Evolutionary conservation across 2,113 vertebrate genomes (phyloP).

Genomic region (Nanorana parkeri): DNA sequence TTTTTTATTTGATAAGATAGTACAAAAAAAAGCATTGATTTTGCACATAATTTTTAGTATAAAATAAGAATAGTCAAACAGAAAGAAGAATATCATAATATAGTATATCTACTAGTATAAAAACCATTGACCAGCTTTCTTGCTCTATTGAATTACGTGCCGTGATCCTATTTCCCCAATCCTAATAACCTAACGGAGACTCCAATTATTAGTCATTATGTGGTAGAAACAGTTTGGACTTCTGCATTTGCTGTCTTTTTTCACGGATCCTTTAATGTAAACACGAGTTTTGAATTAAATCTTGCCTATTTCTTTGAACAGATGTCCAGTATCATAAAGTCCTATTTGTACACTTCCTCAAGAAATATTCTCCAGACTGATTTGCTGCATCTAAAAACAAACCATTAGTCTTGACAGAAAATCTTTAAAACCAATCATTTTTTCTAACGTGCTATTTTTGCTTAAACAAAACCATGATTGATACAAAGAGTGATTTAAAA

Average conservation of each 20-base stretch:
- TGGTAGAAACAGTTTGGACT: not conserved
- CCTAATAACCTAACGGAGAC: not conserved
- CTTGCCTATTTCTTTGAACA: constrained; percentile 35
- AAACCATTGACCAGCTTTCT: not conserved
- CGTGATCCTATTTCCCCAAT: not conserved
- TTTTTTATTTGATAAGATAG: too few relatives aligned
- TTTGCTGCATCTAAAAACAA: constrained; percentile 29
- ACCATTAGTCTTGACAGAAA: constrained; percentile 43
- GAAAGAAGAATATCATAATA: too few relatives aligned
- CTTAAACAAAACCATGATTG: constrained; percentile 28
- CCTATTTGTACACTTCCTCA: constrained; percentile 26
- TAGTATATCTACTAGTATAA: too few relatives aligned
- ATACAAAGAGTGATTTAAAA: constrained; percentile 21
- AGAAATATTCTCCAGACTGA: constrained; percentile 38
- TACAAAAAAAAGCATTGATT: too few relatives aligned
- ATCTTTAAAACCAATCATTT: constrained; percentile 38
- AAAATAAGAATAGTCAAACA: too few relatives aligned
- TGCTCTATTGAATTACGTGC: not conserved
- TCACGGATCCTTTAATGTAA: not conserved
- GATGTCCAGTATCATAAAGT: constrained; percentile 39
- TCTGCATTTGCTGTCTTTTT: not conserved
- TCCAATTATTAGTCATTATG: not conserved
- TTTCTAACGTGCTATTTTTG: constrained; percentile 29
- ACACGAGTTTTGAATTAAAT: not conserved
- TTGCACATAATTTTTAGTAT: too few relatives aligned